A percentile compares a stretch with the other conserved stretches of the same genome.
phyloP scores from a whole-genome alignment of 2,113 vertebrate species.

The Tragelaphus scriptus region DNA sequence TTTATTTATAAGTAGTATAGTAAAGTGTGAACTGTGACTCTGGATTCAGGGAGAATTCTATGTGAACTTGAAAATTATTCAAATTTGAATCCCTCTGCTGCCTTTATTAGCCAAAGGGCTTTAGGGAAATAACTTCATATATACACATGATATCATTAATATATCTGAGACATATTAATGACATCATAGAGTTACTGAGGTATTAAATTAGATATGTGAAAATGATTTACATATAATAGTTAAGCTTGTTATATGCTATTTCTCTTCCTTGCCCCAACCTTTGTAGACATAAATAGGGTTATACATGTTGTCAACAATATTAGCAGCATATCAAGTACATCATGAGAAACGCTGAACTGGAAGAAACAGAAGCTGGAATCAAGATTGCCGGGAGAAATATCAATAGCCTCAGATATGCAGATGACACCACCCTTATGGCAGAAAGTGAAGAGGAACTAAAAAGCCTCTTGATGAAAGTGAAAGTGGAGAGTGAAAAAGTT shows the following conservation, averaged over 20 bases:
- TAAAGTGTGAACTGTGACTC: neutral
- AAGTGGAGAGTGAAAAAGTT: too few relatives aligned
- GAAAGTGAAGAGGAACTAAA: too few relatives aligned
- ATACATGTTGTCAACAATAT: neutral
- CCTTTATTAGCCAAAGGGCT: neutral
- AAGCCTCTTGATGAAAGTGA: too few relatives aligned
- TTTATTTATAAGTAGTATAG: neutral
- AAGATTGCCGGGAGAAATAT: too few relatives aligned
- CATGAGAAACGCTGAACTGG: too few relatives aligned
- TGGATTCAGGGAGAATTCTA: neutral
- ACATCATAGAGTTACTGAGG: neutral
- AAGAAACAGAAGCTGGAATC: too few relatives aligned
- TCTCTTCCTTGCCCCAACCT: neutral
- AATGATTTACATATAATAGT: neutral
- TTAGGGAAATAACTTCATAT: neutral
- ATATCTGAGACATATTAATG: neutral
- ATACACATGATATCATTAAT: neutral
- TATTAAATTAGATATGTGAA: neutral
- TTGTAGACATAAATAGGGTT: neutral
- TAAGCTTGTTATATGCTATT: neutral
- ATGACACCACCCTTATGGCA: too few relatives aligned
- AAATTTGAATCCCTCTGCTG: neutral
- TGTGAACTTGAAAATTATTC: neutral
- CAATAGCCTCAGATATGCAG: too few relatives aligned
- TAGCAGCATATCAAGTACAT: neutral